Percentiles rank a stretch among this genome's conserved stretches.
phyloP scores from a whole-genome alignment of 2,113 vertebrate genomes.

The Ptilorrhoa leucosticta region DNA sequence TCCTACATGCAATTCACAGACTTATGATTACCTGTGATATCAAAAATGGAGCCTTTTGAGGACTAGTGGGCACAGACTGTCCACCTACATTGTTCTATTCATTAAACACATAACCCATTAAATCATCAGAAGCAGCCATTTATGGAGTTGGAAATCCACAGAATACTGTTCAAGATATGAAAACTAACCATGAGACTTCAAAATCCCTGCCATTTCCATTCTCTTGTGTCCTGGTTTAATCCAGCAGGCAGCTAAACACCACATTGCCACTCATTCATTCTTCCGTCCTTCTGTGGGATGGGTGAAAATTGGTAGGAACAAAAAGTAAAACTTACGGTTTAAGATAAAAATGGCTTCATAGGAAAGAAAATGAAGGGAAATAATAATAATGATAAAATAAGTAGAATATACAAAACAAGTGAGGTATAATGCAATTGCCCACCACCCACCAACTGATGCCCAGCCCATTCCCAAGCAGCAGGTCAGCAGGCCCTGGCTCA shows the following conservation, averaged over 20 bases:
- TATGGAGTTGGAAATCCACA: neutral
- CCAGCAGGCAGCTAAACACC: neutral
- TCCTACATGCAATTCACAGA: neutral
- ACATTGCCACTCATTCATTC: neutral
- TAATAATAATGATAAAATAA: neutral
- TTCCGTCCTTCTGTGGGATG: fast-evolving
- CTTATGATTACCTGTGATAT: neutral
- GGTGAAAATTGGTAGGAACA: fast-evolving
- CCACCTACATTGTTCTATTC: neutral
- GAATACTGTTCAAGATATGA: neutral
- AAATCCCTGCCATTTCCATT: neutral
- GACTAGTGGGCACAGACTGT: neutral
- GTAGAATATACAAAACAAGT: neutral
- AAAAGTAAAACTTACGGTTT: neutral
- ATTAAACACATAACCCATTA: neutral
- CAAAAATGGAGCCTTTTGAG: neutral
- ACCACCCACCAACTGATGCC: neutral
- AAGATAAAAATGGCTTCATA: neutral
- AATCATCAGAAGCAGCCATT: neutral
- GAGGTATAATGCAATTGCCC: neutral
- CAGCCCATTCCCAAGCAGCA: fast-evolving
- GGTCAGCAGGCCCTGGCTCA: neutral
- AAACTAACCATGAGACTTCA: neutral
- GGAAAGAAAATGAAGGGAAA: neutral
- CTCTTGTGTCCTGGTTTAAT: neutral